Percentiles rank a stretch among this genome's conserved stretches.
Conservation (phyloP, 2,113 vertebrate species). For the Globicephala melas region DNA sequence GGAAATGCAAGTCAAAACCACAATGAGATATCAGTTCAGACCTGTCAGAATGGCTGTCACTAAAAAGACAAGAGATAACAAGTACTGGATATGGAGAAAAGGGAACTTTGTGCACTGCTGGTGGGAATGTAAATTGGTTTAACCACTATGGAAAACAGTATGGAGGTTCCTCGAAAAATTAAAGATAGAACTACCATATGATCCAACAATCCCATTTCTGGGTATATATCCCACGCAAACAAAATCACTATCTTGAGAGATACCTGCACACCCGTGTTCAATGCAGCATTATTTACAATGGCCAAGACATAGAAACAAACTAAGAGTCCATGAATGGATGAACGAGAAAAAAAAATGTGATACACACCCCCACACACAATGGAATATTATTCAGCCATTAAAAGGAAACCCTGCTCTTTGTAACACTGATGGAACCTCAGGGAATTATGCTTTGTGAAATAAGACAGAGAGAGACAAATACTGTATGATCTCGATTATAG, state of each 20-base stretch:
- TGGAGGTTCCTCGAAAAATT: not conserved
- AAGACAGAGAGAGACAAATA: not conserved
- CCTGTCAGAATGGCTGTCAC: not conserved
- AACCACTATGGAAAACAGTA: not conserved
- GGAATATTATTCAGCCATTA: not conserved
- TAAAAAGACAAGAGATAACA: not conserved
- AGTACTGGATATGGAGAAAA: not conserved
- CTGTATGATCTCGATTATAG: not conserved
- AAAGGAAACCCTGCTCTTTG: not conserved
- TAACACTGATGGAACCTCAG: not conserved
- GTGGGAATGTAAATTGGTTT: not conserved
- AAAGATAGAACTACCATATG: not conserved
- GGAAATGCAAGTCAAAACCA: not conserved
- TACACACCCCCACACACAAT: not conserved
- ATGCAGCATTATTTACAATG: not conserved
- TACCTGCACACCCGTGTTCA: not conserved
- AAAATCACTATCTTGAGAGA: not conserved
- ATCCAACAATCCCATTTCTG: not conserved
- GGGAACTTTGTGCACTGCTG: not conserved
- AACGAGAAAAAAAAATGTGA: not conserved
- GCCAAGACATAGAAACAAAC: not conserved
- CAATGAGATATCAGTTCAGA: not conserved
- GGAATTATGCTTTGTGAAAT: not conserved
- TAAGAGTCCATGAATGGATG: not conserved
- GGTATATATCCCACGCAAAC: not conserved